Percentiles rank a stretch among this genome's conserved stretches.
Evolutionary conservation across 2,113 vertebrate species (phyloP).

Genomic region (Ranitomeya variabilis): DNA sequence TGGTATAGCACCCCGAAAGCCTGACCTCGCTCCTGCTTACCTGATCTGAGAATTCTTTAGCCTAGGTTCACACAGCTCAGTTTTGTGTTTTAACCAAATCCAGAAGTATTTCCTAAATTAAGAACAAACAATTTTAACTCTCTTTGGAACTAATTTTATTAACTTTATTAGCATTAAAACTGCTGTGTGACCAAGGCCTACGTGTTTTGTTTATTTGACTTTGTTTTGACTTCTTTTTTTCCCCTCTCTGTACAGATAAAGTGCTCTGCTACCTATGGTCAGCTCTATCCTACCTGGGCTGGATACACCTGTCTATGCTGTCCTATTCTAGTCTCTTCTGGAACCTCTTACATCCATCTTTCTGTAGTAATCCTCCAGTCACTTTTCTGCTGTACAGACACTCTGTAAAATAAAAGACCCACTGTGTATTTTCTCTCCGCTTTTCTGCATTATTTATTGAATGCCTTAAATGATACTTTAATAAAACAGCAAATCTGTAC

Average conservation of each 20-base stretch:
- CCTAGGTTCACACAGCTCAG: not conserved
- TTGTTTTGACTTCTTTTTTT: constrained; percentile 60
- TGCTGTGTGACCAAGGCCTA: not conserved
- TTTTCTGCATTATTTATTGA: constrained; percentile 75
- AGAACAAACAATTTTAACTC: too few species aligned
- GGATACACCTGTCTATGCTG: constrained; percentile 80
- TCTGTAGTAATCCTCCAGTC: constrained; percentile 70
- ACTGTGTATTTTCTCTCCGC: constrained; percentile 68
- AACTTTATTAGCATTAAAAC: too few species aligned
- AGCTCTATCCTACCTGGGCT: constrained; percentile 75
- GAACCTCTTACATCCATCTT: constrained; percentile 70
- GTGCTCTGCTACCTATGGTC: constrained; percentile 86
- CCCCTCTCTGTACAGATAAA: constrained; percentile 87
- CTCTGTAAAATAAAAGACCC: constrained; percentile 94
- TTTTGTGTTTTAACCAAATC: not conserved
- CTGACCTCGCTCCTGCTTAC: not conserved
- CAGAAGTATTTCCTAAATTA: too few species aligned
- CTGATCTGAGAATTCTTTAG: not conserved
- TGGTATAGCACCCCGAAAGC: not conserved
- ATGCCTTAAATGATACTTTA: constrained; percentile 66
- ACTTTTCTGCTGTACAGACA: constrained; percentile 89
- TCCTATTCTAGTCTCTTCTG: constrained; percentile 73
- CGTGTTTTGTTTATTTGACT: not conserved
- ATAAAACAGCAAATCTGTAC: constrained; percentile 66
- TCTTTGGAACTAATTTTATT: too few species aligned